Evolutionary conservation across 2,797 vertebrate genomes (phyloP).

Genomic region (Acanthurus tractus): DNA sequence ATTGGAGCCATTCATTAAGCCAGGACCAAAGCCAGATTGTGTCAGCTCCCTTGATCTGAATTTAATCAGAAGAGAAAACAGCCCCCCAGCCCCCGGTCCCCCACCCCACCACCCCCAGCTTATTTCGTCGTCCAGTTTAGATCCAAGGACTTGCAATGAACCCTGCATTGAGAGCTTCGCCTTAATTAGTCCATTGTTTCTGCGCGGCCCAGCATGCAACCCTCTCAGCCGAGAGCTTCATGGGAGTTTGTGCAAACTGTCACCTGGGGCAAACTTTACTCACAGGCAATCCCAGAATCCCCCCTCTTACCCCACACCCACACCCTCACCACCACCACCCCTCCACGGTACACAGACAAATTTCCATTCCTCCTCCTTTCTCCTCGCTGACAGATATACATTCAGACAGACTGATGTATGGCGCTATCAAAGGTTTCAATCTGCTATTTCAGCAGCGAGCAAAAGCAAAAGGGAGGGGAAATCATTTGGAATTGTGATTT

Average conservation of each 20-base stretch:
- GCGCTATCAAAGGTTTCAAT: slow-evolving; percentile 65
- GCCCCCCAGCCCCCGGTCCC: slow-evolving; percentile 2
- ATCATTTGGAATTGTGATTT: slow-evolving; percentile 60
- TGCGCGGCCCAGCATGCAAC: slow-evolving; percentile 67
- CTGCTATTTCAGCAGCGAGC: slow-evolving; percentile 61
- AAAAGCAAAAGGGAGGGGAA: slow-evolving; percentile 16
- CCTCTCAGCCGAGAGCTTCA: slow-evolving; percentile 62
- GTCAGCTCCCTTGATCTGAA: slow-evolving; percentile 79
- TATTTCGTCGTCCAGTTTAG: slow-evolving; percentile 69
- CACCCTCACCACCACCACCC: background rate
- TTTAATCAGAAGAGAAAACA: slow-evolving; percentile 64
- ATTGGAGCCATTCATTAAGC: slow-evolving; percentile 78
- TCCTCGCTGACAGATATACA: slow-evolving; percentile 56
- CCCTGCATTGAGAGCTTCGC: slow-evolving; percentile 61
- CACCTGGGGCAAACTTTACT: slow-evolving; percentile 78
- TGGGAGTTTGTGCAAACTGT: slow-evolving; percentile 77
- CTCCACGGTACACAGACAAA: slow-evolving; percentile 32
- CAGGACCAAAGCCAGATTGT: slow-evolving; percentile 71
- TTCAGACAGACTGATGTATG: slow-evolving; percentile 54
- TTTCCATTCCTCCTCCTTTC: slow-evolving; percentile 51
- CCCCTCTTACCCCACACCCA: background rate
- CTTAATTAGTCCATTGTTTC: slow-evolving; percentile 83
- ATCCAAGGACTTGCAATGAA: slow-evolving; percentile 74
- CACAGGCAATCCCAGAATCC: slow-evolving; percentile 19
- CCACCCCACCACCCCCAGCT: slow-evolving; percentile 1